phyloP scores from a whole-genome alignment of 2,113 vertebrate genomes.

The Microcebus tavaratra region DNA sequence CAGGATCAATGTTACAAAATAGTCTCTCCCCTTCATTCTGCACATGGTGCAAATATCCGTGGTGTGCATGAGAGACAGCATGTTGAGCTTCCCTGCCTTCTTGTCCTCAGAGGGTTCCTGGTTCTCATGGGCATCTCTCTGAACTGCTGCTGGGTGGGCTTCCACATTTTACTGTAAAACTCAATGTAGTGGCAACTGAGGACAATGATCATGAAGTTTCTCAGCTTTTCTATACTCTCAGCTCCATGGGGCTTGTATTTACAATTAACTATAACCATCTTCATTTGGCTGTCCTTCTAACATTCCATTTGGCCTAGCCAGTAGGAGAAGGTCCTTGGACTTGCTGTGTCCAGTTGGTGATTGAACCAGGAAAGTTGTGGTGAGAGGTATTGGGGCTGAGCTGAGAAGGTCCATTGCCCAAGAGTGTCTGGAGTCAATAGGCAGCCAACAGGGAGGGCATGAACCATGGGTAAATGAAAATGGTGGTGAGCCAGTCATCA shows the following conservation, averaged over 20 bases:
- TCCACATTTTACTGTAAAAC: neutral
- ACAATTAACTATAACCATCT: neutral
- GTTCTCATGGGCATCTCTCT: neutral
- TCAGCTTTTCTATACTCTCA: neutral
- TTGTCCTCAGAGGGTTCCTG: neutral
- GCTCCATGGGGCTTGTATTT: neutral
- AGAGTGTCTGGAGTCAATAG: neutral
- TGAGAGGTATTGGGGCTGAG: neutral
- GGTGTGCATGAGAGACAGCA: neutral
- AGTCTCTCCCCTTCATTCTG: neutral
- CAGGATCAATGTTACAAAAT: neutral
- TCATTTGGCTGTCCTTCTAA: neutral
- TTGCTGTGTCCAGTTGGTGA: neutral
- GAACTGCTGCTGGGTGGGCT: no score
- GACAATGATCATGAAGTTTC: neutral
- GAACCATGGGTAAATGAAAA: no score
- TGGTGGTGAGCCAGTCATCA: neutral
- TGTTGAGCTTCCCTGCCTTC: accelerated
- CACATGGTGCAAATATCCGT: neutral
- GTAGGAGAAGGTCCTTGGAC: neutral
- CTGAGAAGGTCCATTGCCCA: neutral
- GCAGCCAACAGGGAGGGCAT: neutral
- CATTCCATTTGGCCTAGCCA: neutral
- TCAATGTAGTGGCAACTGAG: neutral
- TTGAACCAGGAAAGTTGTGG: neutral